Conservation (phyloP, 1,140 invertebrate genomes). For the Brachionus koreanus region DNA sequence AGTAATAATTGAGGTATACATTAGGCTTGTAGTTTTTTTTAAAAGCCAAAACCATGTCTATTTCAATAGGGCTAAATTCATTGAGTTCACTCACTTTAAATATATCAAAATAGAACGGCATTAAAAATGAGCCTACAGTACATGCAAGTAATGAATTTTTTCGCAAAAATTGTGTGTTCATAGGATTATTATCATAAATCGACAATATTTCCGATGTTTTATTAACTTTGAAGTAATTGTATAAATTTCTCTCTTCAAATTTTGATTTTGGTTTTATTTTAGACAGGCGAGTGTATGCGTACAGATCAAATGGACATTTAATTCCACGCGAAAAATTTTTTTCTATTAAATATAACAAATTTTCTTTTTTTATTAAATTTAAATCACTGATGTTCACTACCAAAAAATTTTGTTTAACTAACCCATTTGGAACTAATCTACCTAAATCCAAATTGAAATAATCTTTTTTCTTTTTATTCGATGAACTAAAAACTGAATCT, state of each 20-base stretch:
- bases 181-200: neutral
- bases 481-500: neutral
- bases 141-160: neutral
- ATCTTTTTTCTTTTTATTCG: neutral
- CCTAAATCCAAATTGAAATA: neutral
- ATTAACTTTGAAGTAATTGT: neutral
- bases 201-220: neutral
- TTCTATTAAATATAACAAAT: constrained; percentile 19
- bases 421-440: neutral
- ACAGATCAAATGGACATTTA: constrained; percentile 20
- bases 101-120: constrained; percentile 37
- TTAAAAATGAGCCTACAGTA: neutral
- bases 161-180: neutral
- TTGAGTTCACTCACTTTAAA: neutral
- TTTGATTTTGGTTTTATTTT: neutral
- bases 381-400: neutral
- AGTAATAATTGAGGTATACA: neutral
- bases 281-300: neutral
- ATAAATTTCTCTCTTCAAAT: neutral
- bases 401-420: neutral
- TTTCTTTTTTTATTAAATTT: constrained; percentile 18
- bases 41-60: neutral
- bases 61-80: neutral
- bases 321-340: neutral
- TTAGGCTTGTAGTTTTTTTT: neutral